These are phyloP conservation scores for Tipula vernalis DNA, from an alignment of 2,888 invertebrate genomes.

Conservation along the genomic window DNA sequence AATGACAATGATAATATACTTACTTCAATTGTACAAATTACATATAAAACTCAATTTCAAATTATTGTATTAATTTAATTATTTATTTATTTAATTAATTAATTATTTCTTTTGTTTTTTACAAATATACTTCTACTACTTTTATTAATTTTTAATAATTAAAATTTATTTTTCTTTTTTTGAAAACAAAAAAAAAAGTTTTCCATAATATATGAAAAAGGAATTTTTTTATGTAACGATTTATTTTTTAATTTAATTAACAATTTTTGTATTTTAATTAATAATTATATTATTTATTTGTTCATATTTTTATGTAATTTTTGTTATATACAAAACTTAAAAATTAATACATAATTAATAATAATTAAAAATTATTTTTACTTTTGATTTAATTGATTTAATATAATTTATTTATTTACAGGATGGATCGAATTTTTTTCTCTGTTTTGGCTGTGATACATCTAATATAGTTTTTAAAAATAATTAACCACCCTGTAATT, in stretches of 20 bases:
- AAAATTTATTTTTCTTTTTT: not conserved
- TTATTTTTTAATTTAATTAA: not conserved
- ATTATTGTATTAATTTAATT: not conserved
- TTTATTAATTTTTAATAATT: not conserved
- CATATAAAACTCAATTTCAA: not conserved
- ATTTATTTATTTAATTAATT: not conserved
- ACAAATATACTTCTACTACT: not conserved
- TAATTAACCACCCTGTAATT: not conserved
- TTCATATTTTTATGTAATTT: not conserved
- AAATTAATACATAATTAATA: not conserved
- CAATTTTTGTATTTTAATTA: not conserved
- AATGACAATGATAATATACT: too few relatives aligned
- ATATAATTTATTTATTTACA: not conserved
- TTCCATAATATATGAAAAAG: not conserved
- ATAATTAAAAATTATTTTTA: not conserved
- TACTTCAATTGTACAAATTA: too few relatives aligned
- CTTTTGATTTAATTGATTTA: not conserved
- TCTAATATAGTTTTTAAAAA: not conserved
- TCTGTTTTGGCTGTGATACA: not conserved
- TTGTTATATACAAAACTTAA: not conserved
- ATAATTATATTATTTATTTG: not conserved
- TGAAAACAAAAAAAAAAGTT: not conserved
- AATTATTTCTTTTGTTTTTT: not conserved
- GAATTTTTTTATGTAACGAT: not conserved
- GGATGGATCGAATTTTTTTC: not conserved